Evolutionary conservation across 2,888 invertebrate genomes (phyloP).

Genomic region (Megalurothrips usitatus): DNA sequence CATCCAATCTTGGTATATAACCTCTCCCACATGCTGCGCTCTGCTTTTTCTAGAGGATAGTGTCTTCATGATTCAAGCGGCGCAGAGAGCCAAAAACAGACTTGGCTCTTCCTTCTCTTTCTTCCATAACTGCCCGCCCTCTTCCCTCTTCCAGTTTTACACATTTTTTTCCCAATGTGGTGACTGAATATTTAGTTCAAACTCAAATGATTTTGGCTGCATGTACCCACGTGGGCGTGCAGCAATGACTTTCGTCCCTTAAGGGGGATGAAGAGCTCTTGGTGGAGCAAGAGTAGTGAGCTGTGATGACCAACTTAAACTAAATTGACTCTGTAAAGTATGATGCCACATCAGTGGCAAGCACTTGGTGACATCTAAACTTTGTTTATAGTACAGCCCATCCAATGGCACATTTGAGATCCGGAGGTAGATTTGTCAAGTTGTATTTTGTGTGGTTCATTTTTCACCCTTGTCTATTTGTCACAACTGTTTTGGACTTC

Average conservation of each 20-base stretch:
- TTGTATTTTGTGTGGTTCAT: conserved; percentile 18
- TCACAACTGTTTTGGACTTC: background rate
- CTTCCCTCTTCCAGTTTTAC: background rate
- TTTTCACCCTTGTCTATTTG: conserved; percentile 14
- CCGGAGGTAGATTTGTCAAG: background rate
- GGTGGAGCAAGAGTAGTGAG: conserved; percentile 19
- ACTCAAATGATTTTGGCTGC: conserved; percentile 12
- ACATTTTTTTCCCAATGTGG: conserved; percentile 9
- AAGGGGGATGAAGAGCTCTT: conserved; percentile 4
- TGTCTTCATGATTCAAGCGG: background rate
- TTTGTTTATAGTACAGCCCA: background rate
- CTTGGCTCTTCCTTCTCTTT: background rate
- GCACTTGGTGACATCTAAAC: background rate
- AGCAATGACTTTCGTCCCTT: conserved; percentile 3
- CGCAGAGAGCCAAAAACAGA: background rate
- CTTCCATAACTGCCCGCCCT: conserved; percentile 4
- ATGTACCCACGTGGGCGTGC: background rate
- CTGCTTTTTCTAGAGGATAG: background rate
- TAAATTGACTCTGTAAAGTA: background rate
- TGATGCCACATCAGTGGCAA: background rate
- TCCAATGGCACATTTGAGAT: background rate
- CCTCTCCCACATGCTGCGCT: background rate
- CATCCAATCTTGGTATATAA: conserved; percentile 7
- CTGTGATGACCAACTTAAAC: conserved; percentile 19
- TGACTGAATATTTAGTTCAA: conserved; percentile 13